Base-by-base conservation (phyloP, 2,797 vertebrate genomes). In the Acanthurus lineatus region DNA sequence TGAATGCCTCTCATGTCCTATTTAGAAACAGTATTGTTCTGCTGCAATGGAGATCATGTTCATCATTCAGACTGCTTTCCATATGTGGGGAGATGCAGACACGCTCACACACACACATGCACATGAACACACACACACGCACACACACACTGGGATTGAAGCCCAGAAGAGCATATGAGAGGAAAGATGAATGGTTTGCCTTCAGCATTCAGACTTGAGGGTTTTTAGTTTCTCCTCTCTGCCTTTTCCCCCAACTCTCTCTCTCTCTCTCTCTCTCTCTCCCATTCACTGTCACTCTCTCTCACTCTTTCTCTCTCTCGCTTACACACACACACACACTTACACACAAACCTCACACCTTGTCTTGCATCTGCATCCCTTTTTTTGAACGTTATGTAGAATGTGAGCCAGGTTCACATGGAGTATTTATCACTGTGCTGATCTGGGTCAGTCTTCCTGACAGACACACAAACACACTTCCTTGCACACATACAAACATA, bases 11-110 rank as follows among this genome's bases (percentile, higher is more conserved):
- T 86, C 84, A 81, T 91, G 92, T 93, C 88, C 91, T 85, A 87
- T 88, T 92, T 93, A 91, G 88, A 87, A 87, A 89, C 84, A 77
- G 79, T 74, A 92, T 93, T 94, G 92, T 94, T 92, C 90, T 81
- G 70, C 89, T 86, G 88, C 88, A 89, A 76, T 84, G 87, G 83
- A 91, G 86, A 88, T 91, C 89, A 89, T 89, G 89, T 90, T 93
- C 87, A 87, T 92, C 90, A 89, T 88, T 93, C 79, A 89, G 73
- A 47, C 84, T 86, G 64, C 81, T 88, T 83, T 89, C 82, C 81
- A 77, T 90, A 86, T 85, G 80, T 88, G 77, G 81, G 68, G 67
- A 77, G 54, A 80, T 61, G 63, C 25, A 51, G 3, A 76, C 72
- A 22, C 66, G 69, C 38, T 72, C 53, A 58, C 51, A 73, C 84